phyloP scores from a whole-genome alignment of 2,797 vertebrate species.

The Diplodus sargus region DNA sequence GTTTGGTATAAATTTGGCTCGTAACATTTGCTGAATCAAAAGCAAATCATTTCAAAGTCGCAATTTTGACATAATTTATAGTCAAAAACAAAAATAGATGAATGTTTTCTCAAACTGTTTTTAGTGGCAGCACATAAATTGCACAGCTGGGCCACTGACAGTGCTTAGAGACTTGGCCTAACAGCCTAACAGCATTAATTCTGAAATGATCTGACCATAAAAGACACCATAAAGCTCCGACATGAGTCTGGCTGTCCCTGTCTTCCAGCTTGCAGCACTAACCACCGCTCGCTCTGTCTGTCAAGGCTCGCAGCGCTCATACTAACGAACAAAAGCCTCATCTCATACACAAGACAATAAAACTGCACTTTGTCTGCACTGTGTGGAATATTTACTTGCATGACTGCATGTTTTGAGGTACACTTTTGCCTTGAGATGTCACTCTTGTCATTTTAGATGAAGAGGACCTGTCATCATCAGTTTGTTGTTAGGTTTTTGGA shows the following conservation, averaged over 20 bases:
- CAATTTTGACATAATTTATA: constrained; percentile 23
- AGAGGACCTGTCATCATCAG: constrained; percentile 47
- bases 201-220: constrained; percentile 57
- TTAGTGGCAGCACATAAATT: constrained; percentile 37
- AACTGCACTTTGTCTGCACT: constrained; percentile 43
- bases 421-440: constrained; percentile 83
- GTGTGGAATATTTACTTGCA: constrained; percentile 67
- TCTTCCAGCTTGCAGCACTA: constrained; percentile 77
- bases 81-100: constrained; percentile 15
- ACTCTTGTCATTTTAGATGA: constrained; percentile 52
- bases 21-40: constrained; percentile 27
- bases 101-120: constrained; percentile 28
- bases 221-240: constrained; percentile 49
- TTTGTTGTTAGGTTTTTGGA: constrained; percentile 47
- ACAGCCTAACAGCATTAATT: constrained; percentile 53
- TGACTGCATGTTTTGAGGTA: constrained; percentile 77
- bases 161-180: constrained; percentile 39
- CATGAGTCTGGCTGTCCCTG: constrained; percentile 63
- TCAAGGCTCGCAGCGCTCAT: constrained; percentile 64
- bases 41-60: constrained; percentile 32
- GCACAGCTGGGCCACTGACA: constrained; percentile 18
- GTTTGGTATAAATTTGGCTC: constrained; percentile 8
- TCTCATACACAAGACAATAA: constrained; percentile 41
- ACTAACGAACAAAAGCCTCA: constrained; percentile 71
- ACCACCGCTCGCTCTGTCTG: constrained; percentile 73